Conservation (phyloP, 53 echinoderm and acorn worm genomes). For the Holothuria scabra region DNA sequence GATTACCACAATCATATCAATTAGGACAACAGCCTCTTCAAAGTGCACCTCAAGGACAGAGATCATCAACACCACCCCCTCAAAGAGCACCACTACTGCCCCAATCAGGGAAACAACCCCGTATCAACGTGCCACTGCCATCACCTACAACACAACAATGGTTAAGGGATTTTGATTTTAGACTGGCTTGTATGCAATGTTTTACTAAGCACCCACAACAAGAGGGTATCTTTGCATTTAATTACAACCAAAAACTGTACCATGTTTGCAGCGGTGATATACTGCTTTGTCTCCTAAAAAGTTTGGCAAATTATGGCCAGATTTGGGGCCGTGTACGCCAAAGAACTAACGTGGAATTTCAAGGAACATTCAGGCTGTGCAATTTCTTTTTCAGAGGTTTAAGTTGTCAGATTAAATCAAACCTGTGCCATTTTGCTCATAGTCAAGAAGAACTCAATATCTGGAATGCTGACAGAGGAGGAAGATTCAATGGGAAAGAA, state of each 20-base stretch:
- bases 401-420: constrained; percentile 63
- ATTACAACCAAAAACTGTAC: constrained; percentile 15
- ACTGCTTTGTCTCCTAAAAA: constrained; percentile 62
- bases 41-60: too few species aligned
- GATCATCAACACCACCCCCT: too few species aligned
- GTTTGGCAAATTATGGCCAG: constrained; percentile 24
- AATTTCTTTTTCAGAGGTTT: constrained; percentile 16
- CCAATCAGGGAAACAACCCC: too few species aligned
- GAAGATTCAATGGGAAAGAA: constrained; percentile 69
- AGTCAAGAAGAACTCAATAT: constrained; percentile 77
- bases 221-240: constrained; percentile 62
- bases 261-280: constrained; percentile 70
- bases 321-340: constrained; percentile 77
- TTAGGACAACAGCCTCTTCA: too few species aligned
- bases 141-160: constrained; percentile 37
- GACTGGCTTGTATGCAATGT: constrained; percentile 75
- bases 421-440: constrained; percentile 79
- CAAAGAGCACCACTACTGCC: too few species aligned
- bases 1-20: too few species aligned
- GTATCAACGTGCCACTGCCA: neutral
- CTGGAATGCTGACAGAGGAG: constrained; percentile 76
- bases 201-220: constrained; percentile 46
- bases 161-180: constrained; percentile 52
- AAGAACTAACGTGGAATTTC: constrained; percentile 68
- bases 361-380: constrained; percentile 43